Evolutionary conservation across 2,797 vertebrate species (phyloP).

Genomic region (Semaprochilodus insignis): DNA sequence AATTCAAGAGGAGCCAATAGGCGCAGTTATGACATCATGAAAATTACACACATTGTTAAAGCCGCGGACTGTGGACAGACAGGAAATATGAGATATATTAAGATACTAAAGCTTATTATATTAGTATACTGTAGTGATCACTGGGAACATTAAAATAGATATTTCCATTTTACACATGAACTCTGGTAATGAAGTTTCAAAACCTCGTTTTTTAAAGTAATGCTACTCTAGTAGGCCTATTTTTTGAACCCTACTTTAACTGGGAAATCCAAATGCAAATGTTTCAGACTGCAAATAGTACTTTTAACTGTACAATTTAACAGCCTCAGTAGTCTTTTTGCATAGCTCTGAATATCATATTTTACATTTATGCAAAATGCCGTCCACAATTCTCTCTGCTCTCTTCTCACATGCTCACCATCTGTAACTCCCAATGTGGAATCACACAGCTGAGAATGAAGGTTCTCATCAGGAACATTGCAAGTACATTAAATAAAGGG

Average conservation of each 20-base stretch:
- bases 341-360: constrained; percentile 50
- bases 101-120: no score
- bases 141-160: not conserved
- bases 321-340: no score
- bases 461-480: not conserved
- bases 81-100: no score
- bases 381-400: constrained; percentile 56
- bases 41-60: not conserved
- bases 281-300: no score
- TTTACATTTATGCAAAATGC: constrained; percentile 77
- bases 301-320: no score
- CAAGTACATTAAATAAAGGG: constrained; percentile 5
- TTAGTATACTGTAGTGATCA: not conserved
- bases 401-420: constrained; percentile 64
- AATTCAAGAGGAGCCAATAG: constrained; percentile 5
- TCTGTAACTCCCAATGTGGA: constrained; percentile 64
- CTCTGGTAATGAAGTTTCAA: no score
- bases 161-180: not conserved
- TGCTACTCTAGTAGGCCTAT: constrained; percentile 42
- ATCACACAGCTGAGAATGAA: no score
- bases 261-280: no score
- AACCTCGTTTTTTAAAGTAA: not conserved
- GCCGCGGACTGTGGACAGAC: not conserved
- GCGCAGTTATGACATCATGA: constrained; percentile 2
- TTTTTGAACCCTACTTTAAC: no score